Percentiles rank a stretch among this genome's conserved stretches.
phyloP scores from a whole-genome alignment of 2,888 invertebrate species.

The Diaperis boleti region DNA sequence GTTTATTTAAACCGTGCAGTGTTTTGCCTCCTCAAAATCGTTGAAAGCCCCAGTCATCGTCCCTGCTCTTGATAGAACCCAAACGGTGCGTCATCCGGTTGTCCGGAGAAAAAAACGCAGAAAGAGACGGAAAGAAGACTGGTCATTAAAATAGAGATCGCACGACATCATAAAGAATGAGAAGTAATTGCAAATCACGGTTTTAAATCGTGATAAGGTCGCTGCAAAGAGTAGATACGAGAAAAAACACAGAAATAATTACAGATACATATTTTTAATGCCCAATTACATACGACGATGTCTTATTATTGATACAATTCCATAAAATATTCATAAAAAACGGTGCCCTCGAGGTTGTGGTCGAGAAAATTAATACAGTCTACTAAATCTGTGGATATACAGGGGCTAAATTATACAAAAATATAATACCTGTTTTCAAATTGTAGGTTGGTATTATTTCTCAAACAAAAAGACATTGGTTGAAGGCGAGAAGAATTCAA shows the following conservation, averaged over 20 bases:
- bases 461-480: no score
- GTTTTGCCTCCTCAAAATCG: no score
- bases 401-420: no score
- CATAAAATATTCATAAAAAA: neutral
- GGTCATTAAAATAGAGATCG: slow-evolving; percentile 17
- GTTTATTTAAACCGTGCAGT: no score
- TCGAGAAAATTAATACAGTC: no score
- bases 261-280: slow-evolving; percentile 15
- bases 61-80: neutral
- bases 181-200: slow-evolving; percentile 31
- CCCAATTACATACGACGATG: neutral
- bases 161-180: slow-evolving; percentile 14
- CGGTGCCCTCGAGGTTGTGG: neutral
- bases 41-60: neutral
- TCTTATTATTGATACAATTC: no score
- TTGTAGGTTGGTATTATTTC: no score
- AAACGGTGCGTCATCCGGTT: slow-evolving; percentile 3
- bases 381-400: no score
- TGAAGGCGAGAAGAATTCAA: no score
- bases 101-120: slow-evolving; percentile 15
- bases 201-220: slow-evolving; percentile 32
- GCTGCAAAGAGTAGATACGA: slow-evolving; percentile 1
- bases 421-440: no score
- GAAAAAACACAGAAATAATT: slow-evolving; percentile 17
- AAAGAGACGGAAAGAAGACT: neutral